Evolutionary conservation across 2,113 vertebrate genomes (phyloP), one percentile per base, ranked within the genome.

Genomic region (Callopanchax toddi): DNA sequence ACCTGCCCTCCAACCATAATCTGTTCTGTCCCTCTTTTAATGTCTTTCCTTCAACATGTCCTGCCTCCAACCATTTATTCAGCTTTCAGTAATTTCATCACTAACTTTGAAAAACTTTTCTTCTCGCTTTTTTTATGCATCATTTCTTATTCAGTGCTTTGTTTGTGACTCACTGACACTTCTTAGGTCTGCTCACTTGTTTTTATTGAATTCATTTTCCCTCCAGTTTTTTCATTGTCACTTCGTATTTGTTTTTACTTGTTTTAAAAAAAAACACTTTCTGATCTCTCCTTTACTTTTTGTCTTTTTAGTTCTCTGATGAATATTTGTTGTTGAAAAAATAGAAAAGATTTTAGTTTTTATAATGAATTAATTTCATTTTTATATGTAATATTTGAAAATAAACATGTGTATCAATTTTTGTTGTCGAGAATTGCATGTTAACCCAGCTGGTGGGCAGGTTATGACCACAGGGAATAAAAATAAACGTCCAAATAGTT

Each of bases 51-150:
- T 43, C n/a, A 46, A 42, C 44, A 21, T 34, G 36, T 51, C 34
- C 16, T 20, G 25, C 42, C 42, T 59, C 40, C 4, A 45, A 59
- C 25, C 40, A 20, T 43, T 45, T 29, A 2, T 36, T 15, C 18
- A 12, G 21, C 13, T 6, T 9, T 63, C 17, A 36, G 22, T 52
- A 20, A 60, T 66, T 39, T 51, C 40, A 65, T 60, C 23, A 22
- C 12, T 15, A n/a, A 36, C 29, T 52, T 45, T 36, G 3, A 3
- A 29, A n/a, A 39, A 57, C 15, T 21, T 32, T 46, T 12, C 46
- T 17, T 23, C 5, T 6, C 40, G 8, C 39, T 32, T 25, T 9
- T 15, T 32, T 21, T 36, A 13, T 20, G 16, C 29, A 11, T 16
- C 37, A 44, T 59, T 20, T 34, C 43, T 23, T 44, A 29, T 59